Conservation (phyloP, 1,140 invertebrate species). For the Vollenhovia emeryi region DNA sequence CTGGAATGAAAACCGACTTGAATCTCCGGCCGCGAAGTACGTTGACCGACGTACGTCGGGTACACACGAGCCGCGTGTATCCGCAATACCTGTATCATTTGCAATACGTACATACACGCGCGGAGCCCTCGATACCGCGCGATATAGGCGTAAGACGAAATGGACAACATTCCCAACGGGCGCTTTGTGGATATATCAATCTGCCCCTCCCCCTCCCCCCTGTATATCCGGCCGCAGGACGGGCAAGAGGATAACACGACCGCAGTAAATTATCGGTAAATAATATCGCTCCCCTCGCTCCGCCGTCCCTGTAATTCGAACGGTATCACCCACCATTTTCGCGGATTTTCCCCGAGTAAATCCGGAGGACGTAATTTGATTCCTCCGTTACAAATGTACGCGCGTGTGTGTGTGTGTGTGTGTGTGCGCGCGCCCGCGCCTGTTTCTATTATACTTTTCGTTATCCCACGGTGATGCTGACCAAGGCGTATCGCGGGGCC, state of each 20-base stretch:
- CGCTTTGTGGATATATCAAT: constrained; percentile 50
- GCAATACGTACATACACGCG: neutral
- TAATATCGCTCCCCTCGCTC: constrained; percentile 20
- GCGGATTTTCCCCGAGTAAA: constrained; percentile 56
- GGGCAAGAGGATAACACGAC: neutral
- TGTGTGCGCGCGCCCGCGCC: too few relatives aligned
- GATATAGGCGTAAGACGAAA: constrained; percentile 40
- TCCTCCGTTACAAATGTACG: constrained; percentile 12
- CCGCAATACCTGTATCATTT: constrained; percentile 10
- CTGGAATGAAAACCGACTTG: neutral
- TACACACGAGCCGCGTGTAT: neutral
- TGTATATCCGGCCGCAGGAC: constrained; percentile 18
- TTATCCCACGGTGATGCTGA: constrained; percentile 1
- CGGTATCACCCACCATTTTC: constrained; percentile 58
- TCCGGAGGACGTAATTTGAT: constrained; percentile 56
- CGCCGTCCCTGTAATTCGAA: constrained; percentile 29
- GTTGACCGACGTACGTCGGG: neutral
- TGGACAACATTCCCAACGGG: constrained; percentile 36
- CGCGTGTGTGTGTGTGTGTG: too few relatives aligned
- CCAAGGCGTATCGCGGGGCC: constrained; percentile 28
- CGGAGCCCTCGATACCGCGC: neutral
- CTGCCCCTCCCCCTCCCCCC: too few relatives aligned
- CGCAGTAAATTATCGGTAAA: constrained; percentile 49
- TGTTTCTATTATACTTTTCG: constrained; percentile 57
- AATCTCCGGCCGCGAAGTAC: constrained; percentile 4